Conservation (phyloP, 2,113 vertebrate genomes). For the Uria lomvia region DNA sequence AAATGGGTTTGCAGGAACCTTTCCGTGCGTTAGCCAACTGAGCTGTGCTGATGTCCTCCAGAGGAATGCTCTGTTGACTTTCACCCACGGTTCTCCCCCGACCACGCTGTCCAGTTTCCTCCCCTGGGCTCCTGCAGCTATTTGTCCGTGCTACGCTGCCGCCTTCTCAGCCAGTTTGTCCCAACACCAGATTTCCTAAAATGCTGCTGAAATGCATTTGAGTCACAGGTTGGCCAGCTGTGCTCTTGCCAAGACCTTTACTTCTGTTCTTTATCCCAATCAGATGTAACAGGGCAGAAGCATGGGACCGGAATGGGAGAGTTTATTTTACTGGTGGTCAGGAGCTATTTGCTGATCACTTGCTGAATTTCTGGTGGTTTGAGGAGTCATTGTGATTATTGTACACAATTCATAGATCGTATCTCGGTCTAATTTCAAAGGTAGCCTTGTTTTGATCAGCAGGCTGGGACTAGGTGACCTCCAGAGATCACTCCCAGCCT, state of each 20-base stretch:
- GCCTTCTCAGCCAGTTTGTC: background rate
- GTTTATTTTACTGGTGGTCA: background rate
- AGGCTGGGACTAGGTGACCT: background rate
- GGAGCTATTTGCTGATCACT: background rate
- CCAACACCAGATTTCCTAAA: background rate
- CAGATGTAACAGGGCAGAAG: background rate
- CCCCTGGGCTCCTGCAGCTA: background rate
- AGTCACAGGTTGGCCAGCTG: background rate
- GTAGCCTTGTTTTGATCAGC: background rate
- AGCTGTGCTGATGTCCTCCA: background rate
- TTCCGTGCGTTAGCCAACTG: background rate
- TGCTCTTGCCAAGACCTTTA: background rate
- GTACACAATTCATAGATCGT: background rate
- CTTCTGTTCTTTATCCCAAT: background rate
- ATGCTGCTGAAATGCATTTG: background rate
- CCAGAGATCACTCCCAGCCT: background rate
- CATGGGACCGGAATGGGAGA: background rate
- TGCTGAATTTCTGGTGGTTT: background rate
- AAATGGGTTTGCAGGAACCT: background rate
- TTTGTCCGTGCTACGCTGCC: background rate
- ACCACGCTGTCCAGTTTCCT: fast-evolving
- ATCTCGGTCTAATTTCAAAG: background rate
- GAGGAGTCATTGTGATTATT: background rate
- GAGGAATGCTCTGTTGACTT: background rate
- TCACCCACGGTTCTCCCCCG: fast-evolving